phyloP scores from a whole-genome alignment of 1,140 invertebrate species.

The Drosophila ironensis region DNA sequence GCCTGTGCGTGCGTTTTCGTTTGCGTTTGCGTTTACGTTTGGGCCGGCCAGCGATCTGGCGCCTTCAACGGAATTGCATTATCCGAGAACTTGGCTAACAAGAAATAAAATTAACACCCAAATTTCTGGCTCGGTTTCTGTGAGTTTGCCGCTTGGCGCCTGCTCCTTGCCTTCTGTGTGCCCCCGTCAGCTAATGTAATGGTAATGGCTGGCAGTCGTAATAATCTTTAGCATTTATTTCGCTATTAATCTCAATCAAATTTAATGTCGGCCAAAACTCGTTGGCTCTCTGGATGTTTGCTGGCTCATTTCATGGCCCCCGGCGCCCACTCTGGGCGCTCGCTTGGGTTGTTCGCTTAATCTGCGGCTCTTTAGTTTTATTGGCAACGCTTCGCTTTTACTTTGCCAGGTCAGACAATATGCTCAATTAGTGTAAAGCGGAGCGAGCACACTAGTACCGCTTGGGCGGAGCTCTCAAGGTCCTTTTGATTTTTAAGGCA shows the following conservation, averaged over 20 bases:
- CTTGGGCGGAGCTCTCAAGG: too few species aligned
- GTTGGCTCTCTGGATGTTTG: neutral
- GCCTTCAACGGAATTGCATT: constrained; percentile 24
- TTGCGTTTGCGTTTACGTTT: too few species aligned
- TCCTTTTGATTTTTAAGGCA: neutral
- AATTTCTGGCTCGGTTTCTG: too few species aligned
- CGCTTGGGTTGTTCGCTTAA: constrained; percentile 34
- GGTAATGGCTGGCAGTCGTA: constrained; percentile 51
- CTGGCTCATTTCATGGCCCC: constrained; percentile 22
- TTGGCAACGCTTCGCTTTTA: constrained; percentile 45
- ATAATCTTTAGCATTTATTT: constrained; percentile 76
- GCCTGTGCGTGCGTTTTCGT: too few species aligned
- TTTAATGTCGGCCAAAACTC: constrained; percentile 69
- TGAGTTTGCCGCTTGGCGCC: too few species aligned
- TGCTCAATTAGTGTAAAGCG: constrained; percentile 5
- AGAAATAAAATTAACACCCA: constrained; percentile 49
- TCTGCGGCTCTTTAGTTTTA: constrained; percentile 61
- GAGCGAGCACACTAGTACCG: too few species aligned
- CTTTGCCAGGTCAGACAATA: constrained; percentile 29
- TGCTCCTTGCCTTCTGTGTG: neutral
- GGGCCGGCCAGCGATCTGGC: too few species aligned
- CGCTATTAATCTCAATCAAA: constrained; percentile 79
- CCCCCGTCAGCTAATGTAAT: neutral
- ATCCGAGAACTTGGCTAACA: constrained; percentile 17
- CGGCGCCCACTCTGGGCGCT: constrained; percentile 19